phyloP scores from a whole-genome alignment of 2,888 invertebrate genomes.

The Agelastica alni region DNA sequence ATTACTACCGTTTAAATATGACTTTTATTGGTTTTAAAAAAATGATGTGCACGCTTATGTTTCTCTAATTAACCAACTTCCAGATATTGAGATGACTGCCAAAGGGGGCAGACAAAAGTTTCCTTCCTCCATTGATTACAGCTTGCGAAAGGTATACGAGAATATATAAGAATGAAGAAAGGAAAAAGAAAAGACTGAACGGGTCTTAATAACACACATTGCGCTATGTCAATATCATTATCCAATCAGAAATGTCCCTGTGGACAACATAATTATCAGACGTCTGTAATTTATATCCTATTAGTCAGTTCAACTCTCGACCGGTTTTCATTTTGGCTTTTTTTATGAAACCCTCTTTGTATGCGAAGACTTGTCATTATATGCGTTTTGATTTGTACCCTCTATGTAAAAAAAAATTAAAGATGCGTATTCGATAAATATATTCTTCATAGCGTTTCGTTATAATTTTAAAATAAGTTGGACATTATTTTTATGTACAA shows the following conservation, averaged over 20 bases:
- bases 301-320: constrained; percentile 46
- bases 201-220: constrained; percentile 55
- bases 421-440: no score
- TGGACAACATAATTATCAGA: constrained; percentile 55
- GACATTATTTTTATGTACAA: no score
- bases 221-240: constrained; percentile 58
- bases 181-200: constrained; percentile 34
- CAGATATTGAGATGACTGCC: constrained; percentile 44
- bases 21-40: not conserved
- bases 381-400: constrained; percentile 4
- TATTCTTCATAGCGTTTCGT: no score
- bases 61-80: constrained; percentile 15
- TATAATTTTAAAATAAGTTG: no score
- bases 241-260: constrained; percentile 58
- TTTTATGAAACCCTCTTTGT: constrained; percentile 8
- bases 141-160: constrained; percentile 40
- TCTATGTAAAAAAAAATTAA: no score
- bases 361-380: constrained; percentile 9
- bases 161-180: constrained; percentile 5
- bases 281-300: constrained; percentile 56
- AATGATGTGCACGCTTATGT: not conserved
- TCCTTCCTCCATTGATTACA: constrained; percentile 46
- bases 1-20: no score
- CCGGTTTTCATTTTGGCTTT: constrained; percentile 42
- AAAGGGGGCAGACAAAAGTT: constrained; percentile 1